Base-by-base conservation (phyloP, 2,888 invertebrate genomes). In the Teinopalpus imperialis region DNA sequence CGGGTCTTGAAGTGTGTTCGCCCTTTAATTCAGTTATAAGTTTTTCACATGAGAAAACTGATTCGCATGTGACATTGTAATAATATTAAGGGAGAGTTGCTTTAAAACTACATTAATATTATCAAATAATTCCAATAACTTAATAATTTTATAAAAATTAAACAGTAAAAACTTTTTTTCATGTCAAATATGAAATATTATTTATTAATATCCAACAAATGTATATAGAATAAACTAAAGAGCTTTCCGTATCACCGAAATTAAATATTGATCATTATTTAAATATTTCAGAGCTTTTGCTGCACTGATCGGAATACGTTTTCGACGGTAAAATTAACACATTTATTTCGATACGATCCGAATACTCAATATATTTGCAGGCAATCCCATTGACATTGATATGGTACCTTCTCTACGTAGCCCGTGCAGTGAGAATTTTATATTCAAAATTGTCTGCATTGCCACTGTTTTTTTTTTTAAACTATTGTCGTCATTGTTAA, bases 261-360 rank as follows among this genome's bases (percentile, higher is more conserved):
- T 27, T 37, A 32, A 32, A 20, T 20, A 27, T 2, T n/a, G 3
- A 18, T 6, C 27, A 26, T 35, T 35, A 35, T 16, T 27, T 26
- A 5, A 18, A 27, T 20, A 18, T 12, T 39, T n/a, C 39, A 18
- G 9, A 37, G 6, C 13, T 10, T 26, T 26, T n/a, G 8, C 18
- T 10, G 12, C 18, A 2, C 27, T 4, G 3, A n/a, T 6, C 21
- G 8, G 12, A 27, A 27, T 27, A 27, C 7, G 26, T 43, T 26
- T 20, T n/a, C 6, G 6, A 12, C 8, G 8, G 13, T 13, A 21
- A 35, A 12, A 43, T 43, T 18, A 26, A 20, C 10, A 20, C 7
- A n/a, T 39, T 39, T 20, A 29, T 34, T 21, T 9, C 34, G 34
- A 34, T 21, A 5, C 7, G n/a, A 10, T 21, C 23, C 8, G n/a